Percentiles rank a stretch among this genome's conserved stretches.
These are phyloP conservation scores for Lutraria lutraria DNA, from an alignment of 2,888 invertebrate genomes.

Conservation along the genomic window DNA sequence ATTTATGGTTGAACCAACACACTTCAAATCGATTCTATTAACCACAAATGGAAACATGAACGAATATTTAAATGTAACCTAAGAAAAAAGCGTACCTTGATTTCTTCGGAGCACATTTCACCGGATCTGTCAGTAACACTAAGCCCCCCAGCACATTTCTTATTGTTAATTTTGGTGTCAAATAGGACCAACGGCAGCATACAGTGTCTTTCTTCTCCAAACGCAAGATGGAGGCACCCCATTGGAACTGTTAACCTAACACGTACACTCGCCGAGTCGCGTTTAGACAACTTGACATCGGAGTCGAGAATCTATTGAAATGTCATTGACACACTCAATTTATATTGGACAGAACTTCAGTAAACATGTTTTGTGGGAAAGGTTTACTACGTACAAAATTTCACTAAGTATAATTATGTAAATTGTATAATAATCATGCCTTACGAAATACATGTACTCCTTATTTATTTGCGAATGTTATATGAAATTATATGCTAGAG, in stretches of 20 bases:
- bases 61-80: no score
- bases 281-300: not conserved
- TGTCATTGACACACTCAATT: no score
- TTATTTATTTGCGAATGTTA: not conserved
- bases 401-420: not conserved
- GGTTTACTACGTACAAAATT: not conserved
- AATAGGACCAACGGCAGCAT: not conserved
- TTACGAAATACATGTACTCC: not conserved
- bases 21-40: no score
- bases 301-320: not conserved
- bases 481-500: not conserved
- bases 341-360: not conserved
- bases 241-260: slow-evolving; percentile 6
- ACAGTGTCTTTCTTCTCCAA: not conserved
- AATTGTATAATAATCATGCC: not conserved
- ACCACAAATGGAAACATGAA: no score
- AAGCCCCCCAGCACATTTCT: not conserved
- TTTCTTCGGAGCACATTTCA: not conserved
- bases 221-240: not conserved
- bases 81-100: not conserved
- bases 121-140: not conserved
- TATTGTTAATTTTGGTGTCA: not conserved
- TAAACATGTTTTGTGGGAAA: not conserved
- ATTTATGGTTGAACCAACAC: no score
- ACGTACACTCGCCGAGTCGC: not conserved